Conservation (phyloP, 1,140 invertebrate genomes). For the Apis florea region DNA sequence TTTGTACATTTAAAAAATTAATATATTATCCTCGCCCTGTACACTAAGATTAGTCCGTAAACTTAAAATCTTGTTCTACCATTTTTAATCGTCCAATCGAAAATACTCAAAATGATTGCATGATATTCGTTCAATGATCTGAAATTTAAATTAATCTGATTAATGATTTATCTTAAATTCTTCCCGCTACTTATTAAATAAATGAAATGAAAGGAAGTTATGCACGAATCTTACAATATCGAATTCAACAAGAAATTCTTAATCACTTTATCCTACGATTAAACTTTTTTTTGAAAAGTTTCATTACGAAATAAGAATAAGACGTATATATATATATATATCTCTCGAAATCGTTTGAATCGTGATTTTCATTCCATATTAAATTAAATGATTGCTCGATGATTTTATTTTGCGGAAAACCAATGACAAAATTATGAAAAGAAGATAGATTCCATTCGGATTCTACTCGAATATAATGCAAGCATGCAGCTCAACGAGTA, state of each 20-base stretch:
- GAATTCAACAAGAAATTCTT: no score
- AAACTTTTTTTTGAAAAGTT: neutral
- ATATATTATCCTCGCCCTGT: neutral
- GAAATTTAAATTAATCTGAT: neutral
- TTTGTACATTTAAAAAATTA: slow-evolving; percentile 12
- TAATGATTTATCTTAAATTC: no score
- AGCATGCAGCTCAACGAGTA: no score
- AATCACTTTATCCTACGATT: neutral
- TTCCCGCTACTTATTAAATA: neutral
- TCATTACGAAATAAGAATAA: neutral
- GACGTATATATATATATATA: neutral
- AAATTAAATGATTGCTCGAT: neutral
- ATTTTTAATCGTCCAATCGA: neutral
- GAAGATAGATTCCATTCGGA: neutral
- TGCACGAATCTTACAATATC: no score
- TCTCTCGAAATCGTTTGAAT: no score
- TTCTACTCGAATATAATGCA: neutral
- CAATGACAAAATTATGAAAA: no score
- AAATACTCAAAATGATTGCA: neutral
- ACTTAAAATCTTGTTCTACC: neutral
- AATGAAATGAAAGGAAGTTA: neutral
- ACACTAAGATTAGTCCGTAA: neutral
- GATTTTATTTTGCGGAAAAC: no score
- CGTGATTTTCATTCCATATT: neutral
- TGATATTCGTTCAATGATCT: neutral